phyloP scores from a whole-genome alignment of 2,113 vertebrate species.

The Cichladusa arquata region DNA sequence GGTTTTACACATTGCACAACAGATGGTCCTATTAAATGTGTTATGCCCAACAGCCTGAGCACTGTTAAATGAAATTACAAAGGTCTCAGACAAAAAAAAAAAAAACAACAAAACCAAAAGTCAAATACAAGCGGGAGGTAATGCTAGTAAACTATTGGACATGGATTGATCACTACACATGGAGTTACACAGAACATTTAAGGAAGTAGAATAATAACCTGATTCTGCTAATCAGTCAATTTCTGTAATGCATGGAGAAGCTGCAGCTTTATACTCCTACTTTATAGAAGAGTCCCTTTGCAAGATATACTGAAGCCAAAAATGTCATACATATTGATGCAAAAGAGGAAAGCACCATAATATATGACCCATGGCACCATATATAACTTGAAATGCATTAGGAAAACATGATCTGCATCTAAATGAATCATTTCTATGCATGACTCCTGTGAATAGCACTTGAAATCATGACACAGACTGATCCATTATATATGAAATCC shows the following conservation, averaged over 20 bases:
- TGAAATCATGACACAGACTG: not conserved
- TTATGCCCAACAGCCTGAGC: not conserved
- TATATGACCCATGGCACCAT: not conserved
- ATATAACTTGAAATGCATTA: not conserved
- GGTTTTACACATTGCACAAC: not conserved
- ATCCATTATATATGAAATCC: not conserved
- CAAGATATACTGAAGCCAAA: not conserved
- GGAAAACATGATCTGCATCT: not conserved
- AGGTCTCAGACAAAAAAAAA: not conserved
- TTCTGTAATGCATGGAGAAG: not conserved
- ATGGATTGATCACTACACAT: not conserved
- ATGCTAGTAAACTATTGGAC: not conserved
- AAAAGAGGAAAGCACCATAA: not conserved
- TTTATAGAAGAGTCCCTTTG: not conserved
- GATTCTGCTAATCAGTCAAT: not conserved
- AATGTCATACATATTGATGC: not conserved
- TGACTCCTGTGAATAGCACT: not conserved
- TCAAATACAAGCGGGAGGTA: not conserved
- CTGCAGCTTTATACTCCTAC: not conserved
- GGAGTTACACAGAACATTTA: not conserved
- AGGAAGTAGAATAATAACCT: not conserved
- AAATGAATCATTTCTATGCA: not conserved
- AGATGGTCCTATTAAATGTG: not conserved
- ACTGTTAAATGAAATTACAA: not conserved
- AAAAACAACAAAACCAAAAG: too few species aligned